These are phyloP conservation scores for Saccostrea echinata DNA, from an alignment of 1,140 invertebrate species.

Conservation along the genomic window DNA sequence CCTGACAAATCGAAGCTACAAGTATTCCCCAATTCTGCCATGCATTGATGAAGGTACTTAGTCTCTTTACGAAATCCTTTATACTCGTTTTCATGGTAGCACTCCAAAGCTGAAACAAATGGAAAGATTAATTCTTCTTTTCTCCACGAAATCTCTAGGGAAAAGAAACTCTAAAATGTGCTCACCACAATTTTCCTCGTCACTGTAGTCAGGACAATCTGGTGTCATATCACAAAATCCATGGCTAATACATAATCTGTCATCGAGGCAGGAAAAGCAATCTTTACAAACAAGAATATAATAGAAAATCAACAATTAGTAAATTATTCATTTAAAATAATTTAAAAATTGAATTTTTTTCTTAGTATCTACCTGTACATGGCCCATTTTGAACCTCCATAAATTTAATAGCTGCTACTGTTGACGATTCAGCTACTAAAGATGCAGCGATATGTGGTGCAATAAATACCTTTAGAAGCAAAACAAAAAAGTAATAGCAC, in stretches of 20 bases:
- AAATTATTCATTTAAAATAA: too few relatives aligned
- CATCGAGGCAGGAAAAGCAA: not conserved
- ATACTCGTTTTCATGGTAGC: not conserved
- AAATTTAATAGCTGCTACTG: not conserved
- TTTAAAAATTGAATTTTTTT: too few relatives aligned
- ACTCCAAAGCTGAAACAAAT: not conserved
- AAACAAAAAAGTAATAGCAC: not conserved
- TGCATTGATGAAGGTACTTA: not conserved
- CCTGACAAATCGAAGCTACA: not conserved
- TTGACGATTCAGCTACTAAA: not conserved
- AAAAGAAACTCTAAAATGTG: not conserved
- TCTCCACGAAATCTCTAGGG: not conserved
- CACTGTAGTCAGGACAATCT: not conserved
- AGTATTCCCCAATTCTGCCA: not conserved
- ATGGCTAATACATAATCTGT: not conserved
- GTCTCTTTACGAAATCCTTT: not conserved
- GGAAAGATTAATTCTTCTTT: not conserved
- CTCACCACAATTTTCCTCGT: conserved; percentile 3
- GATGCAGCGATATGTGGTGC: not conserved
- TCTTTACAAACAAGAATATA: not conserved
- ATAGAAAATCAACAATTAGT: too few relatives aligned
- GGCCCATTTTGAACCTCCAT: not conserved
- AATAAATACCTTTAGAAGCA: not conserved
- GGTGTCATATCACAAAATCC: not conserved
- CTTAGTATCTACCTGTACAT: not conserved